Evolutionary conservation across 2,113 vertebrate genomes (phyloP).

Genomic region (Cochlearius cochlearius): DNA sequence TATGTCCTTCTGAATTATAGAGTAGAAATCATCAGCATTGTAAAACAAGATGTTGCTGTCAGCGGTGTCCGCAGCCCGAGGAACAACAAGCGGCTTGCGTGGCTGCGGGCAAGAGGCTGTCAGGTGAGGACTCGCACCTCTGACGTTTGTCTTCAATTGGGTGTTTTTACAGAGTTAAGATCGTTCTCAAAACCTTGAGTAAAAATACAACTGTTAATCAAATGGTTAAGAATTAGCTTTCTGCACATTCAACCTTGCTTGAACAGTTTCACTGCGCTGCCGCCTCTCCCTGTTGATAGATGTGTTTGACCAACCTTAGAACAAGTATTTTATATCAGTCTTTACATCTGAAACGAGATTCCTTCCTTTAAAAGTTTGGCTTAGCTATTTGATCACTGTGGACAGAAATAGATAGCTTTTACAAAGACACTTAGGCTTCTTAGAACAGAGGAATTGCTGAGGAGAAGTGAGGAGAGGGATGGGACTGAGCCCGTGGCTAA

Average conservation of each 20-base stretch:
- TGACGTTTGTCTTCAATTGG: background rate
- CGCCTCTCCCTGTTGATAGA: background rate
- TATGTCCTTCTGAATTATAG: background rate
- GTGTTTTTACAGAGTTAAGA: background rate
- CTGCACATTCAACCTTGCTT: background rate
- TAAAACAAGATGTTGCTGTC: background rate
- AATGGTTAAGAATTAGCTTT: background rate
- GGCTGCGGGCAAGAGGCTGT: background rate
- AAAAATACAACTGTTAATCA: background rate
- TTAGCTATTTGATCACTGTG: slow-evolving; percentile 5
- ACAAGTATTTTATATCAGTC: background rate
- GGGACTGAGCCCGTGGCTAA: background rate
- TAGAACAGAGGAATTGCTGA: background rate
- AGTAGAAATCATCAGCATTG: background rate
- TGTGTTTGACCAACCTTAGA: background rate
- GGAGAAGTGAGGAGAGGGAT: background rate
- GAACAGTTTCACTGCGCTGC: background rate
- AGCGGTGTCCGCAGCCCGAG: background rate
- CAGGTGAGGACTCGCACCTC: background rate
- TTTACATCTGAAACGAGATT: slow-evolving; percentile 8
- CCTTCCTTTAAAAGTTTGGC: background rate
- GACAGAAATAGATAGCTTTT: slow-evolving; percentile 9
- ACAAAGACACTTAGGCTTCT: background rate
- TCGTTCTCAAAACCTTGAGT: background rate
- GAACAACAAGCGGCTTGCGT: fast-evolving